Evolutionary conservation across 2,113 vertebrate genomes (phyloP).

Genomic region (Callorhinus ursinus): DNA sequence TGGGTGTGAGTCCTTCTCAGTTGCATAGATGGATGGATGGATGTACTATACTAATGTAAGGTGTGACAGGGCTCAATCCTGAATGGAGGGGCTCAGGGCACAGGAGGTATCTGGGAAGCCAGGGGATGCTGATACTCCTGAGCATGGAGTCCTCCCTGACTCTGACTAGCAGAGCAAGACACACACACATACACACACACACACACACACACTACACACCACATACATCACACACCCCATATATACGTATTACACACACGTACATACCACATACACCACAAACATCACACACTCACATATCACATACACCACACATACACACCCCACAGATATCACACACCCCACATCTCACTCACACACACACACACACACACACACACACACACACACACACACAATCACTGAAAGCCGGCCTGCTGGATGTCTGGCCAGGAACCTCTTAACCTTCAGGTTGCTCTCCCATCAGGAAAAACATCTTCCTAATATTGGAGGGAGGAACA

Average conservation of each 20-base stretch:
- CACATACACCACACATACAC: not conserved
- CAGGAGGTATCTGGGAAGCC: not conserved
- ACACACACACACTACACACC: not conserved
- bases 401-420: not conserved
- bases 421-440: not conserved
- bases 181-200: not conserved
- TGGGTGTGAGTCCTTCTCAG: not conserved
- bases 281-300: not conserved
- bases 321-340: not conserved
- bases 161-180: not conserved
- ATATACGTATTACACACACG: too few species aligned
- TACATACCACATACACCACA: too few species aligned
- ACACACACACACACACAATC: not conserved
- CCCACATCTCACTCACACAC: too few species aligned
- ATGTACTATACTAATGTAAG: too few species aligned
- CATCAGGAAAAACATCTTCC: not conserved
- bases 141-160: not conserved
- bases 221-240: too few species aligned
- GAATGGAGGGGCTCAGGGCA: not conserved
- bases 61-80: too few species aligned
- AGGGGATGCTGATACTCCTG: fast-evolving
- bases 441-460: not conserved
- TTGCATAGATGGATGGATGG: too few species aligned
- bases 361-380: not conserved
- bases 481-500: not conserved